phyloP scores from a whole-genome alignment of 2,888 invertebrate species.

The Neria commutata region DNA sequence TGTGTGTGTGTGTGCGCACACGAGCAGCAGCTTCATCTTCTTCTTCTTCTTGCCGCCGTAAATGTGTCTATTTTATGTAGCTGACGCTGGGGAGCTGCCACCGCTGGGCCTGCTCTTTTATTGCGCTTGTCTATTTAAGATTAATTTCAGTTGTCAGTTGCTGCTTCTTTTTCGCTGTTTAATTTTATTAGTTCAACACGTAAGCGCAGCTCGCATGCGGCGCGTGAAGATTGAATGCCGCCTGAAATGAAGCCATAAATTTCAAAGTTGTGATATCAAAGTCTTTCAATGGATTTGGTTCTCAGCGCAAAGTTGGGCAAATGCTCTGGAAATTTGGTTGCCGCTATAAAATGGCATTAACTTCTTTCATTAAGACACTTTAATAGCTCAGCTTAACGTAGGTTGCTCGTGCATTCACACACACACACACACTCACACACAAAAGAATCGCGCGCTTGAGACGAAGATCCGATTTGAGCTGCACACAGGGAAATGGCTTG shows the following conservation, averaged over 20 bases:
- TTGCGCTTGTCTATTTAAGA: constrained; percentile 52
- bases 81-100: constrained; percentile 31
- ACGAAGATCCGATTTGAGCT: too few species aligned
- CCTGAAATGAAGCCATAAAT: constrained; percentile 22
- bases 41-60: too few species aligned
- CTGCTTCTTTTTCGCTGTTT: background rate
- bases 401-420: too few species aligned
- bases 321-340: too few species aligned
- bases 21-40: background rate
- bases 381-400: too few species aligned
- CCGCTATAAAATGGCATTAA: too few species aligned
- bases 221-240: background rate
- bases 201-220: constrained; percentile 2
- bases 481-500: too few species aligned
- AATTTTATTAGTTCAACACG: constrained; percentile 3
- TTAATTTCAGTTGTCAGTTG: constrained; percentile 38
- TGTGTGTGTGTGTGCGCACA: background rate
- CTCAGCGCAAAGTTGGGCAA: too few species aligned
- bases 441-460: too few species aligned
- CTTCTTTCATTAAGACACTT: too few species aligned
- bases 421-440: too few species aligned
- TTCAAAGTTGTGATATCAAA: constrained; percentile 13
- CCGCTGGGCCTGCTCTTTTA: constrained; percentile 35
- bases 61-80: too few species aligned
- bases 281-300: constrained; percentile 6